These are phyloP conservation scores for Cinara cedri DNA, from an alignment of 2,888 invertebrate genomes.

Conservation along the genomic window DNA sequence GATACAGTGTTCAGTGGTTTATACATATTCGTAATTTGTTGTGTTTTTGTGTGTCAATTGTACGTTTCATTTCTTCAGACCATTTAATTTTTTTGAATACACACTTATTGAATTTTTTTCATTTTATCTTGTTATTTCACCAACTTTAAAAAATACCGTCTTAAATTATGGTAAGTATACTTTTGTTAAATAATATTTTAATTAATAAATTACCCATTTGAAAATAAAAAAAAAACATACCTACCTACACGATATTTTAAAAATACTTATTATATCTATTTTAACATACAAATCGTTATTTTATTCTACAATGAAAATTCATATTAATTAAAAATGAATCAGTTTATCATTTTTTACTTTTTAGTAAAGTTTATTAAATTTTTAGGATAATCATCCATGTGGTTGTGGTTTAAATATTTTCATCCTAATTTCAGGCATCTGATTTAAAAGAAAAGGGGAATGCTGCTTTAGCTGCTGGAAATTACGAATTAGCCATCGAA, in stretches of 20 bases:
- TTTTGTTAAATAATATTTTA: neutral
- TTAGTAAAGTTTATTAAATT: neutral
- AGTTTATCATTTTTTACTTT: no score
- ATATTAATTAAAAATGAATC: no score
- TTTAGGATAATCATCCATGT: slow-evolving; percentile 6
- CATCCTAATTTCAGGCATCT: slow-evolving; percentile 70
- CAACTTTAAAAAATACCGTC: neutral
- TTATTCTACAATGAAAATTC: no score
- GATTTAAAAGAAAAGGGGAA: slow-evolving; percentile 87
- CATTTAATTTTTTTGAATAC: neutral
- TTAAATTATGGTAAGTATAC: slow-evolving; percentile 15
- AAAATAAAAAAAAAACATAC: neutral
- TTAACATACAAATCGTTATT: no score
- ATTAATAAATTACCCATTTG: neutral
- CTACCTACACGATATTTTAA: no score
- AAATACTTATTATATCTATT: no score
- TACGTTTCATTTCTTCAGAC: neutral
- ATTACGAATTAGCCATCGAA: slow-evolving; percentile 79
- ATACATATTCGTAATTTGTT: neutral
- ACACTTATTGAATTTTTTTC: neutral
- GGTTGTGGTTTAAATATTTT: slow-evolving; percentile 34
- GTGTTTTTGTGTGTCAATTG: neutral
- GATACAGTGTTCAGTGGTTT: neutral
- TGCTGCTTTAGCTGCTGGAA: slow-evolving; percentile 77
- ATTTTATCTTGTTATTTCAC: neutral